Base-by-base conservation (phyloP, 2,113 vertebrate species). In the Ranitomeya variabilis region DNA sequence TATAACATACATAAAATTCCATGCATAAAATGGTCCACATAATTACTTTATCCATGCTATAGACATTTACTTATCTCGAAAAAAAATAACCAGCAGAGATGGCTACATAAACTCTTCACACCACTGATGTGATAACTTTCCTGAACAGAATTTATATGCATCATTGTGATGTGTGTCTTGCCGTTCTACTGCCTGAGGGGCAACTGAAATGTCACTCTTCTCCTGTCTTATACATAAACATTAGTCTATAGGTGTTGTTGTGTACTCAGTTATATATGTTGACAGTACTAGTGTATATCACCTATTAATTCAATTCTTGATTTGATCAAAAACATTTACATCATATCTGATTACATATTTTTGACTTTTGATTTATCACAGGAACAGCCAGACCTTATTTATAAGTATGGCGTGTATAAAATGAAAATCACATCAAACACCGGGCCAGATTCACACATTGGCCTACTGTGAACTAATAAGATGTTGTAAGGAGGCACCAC, bases 211-310 rank as follows among this genome's bases (percentile, higher is more conserved):
- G 73, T 76, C 73, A 76, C 73, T 76, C 73, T 52, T 76, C 73
- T 52, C 73, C 73, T 15, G 31, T 21, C 73, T 76, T 21, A 76
- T 76, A 74, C 73, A 76, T 76, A 76, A 52, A 76, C 73, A 76
- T 76, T 52, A 76, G 73, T 76, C 6, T 52, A 74, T 52, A 52
- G 37, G 71, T 15, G 15, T 15, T 15, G 15, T 15, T 74, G 18
- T 74, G 31, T 74, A 74, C 5, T 74, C 9, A 23, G 37, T 19
- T 76, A 76, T 19, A 51, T 45, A 76, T 51, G 37, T 74, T 74
- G 31, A 18, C 31, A 37, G 26, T 74, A 37, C 4, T 16, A 74
- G 31, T 74, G 16, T 74, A 18, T 37, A 45, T 26, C 3, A 74
- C 6, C 16, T 8, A 18, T 15, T 74, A 8, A 74, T 71, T 71